Conservation (phyloP, 2,113 vertebrate species). For the Pagrus major region DNA sequence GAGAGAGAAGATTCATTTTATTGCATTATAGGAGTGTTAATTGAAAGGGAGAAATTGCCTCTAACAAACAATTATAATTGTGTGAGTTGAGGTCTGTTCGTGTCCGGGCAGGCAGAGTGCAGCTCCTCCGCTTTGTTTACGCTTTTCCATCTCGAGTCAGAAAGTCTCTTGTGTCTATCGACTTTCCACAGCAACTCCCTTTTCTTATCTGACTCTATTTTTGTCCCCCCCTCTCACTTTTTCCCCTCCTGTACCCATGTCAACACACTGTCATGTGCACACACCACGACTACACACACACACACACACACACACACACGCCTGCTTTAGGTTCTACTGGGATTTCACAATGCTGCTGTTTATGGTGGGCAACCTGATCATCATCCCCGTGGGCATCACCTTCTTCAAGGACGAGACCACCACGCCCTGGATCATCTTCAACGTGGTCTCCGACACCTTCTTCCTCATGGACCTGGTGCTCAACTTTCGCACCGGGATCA, state of each 20-base stretch:
- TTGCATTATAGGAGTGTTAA: background rate
- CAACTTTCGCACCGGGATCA: slow-evolving; percentile 98
- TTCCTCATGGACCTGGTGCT: slow-evolving; percentile 98
- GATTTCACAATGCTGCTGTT: slow-evolving; percentile 99
- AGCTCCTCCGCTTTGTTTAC: slow-evolving; percentile 36
- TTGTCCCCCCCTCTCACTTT: slow-evolving; percentile 42
- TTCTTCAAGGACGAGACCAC: slow-evolving; percentile 99
- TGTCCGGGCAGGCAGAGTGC: slow-evolving; percentile 22
- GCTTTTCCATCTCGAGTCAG: slow-evolving; percentile 41
- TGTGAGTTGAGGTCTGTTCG: slow-evolving; percentile 31
- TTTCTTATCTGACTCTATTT: slow-evolving; percentile 70
- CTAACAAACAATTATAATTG: background rate
- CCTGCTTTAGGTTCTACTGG: slow-evolving; percentile 96
- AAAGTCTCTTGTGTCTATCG: slow-evolving; percentile 60
- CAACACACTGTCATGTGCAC: slow-evolving; percentile 35
- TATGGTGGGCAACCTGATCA: slow-evolving; percentile 99
- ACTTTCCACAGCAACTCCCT: slow-evolving; percentile 56
- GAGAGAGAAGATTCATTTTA: background rate
- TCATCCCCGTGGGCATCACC: slow-evolving; percentile 98
- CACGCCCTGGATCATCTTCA: slow-evolving; percentile 97
- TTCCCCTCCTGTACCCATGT: slow-evolving; percentile 24
- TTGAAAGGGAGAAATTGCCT: background rate
- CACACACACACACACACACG: background rate
- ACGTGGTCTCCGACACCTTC: slow-evolving; percentile 98
- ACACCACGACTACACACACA: slow-evolving; percentile 8